These are phyloP conservation scores for Pterocles gutturalis DNA, from an alignment of 2,113 vertebrate species.

Conservation along the genomic window DNA sequence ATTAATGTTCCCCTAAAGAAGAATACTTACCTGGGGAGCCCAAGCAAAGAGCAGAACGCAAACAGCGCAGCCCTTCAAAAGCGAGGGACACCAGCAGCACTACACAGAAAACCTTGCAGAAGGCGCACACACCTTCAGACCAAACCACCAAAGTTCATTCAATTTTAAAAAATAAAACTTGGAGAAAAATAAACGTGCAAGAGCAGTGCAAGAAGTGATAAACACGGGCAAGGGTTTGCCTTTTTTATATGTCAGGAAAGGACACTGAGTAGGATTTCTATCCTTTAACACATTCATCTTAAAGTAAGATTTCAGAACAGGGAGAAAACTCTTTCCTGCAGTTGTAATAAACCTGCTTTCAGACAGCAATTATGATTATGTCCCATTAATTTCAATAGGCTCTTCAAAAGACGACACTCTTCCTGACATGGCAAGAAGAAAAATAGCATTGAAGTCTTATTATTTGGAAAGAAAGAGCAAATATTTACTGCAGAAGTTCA, in stretches of 20 bases:
- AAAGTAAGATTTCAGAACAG: neutral
- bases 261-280: neutral
- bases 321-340: neutral
- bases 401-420: neutral
- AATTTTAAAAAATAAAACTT: neutral
- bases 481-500: slow-evolving; percentile 19
- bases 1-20: neutral
- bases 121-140: neutral
- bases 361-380: neutral
- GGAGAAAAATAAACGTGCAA: neutral
- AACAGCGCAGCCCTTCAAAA: neutral
- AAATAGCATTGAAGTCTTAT: neutral
- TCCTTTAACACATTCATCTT: accelerated
- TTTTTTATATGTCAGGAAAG: neutral
- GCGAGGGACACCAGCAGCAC: accelerated
- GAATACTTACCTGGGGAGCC: neutral
- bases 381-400: neutral
- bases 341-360: neutral
- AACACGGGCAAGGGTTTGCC: neutral
- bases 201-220: accelerated
- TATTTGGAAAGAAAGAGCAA: neutral
- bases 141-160: neutral
- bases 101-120: neutral
- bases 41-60: neutral
- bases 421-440: neutral